phyloP scores from a whole-genome alignment of 2,113 vertebrate species.

The Dasyornis broadbenti region DNA sequence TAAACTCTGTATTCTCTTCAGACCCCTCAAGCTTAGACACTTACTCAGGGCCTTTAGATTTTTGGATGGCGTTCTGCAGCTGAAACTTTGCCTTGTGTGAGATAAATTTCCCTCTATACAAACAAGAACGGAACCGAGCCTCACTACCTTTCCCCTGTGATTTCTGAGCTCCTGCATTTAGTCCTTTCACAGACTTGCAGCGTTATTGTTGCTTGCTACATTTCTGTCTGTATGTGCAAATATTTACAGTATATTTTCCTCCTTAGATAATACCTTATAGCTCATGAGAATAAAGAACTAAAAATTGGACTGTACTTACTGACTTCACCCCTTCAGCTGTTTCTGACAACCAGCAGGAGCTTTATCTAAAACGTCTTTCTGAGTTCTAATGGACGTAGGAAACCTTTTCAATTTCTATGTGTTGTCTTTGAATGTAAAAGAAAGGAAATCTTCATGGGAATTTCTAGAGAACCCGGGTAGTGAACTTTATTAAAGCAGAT shows the following conservation, averaged over 20 bases:
- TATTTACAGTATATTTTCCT: background rate
- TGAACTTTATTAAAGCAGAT: background rate
- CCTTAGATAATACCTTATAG: background rate
- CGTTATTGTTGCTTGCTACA: background rate
- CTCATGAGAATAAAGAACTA: background rate
- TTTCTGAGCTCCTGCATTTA: background rate
- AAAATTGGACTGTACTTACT: background rate
- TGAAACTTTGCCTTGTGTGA: background rate
- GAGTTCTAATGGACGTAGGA: background rate
- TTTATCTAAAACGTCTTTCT: background rate
- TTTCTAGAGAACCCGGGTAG: background rate
- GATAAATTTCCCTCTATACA: background rate
- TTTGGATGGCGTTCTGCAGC: background rate
- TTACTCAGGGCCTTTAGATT: background rate
- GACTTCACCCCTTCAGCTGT: background rate
- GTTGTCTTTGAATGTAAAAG: background rate
- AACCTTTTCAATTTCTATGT: background rate
- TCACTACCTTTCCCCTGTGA: accelerated
- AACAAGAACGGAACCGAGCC: background rate
- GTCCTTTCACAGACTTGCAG: background rate
- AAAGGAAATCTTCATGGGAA: background rate
- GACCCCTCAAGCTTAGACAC: background rate
- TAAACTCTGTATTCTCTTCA: background rate
- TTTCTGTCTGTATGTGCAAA: background rate
- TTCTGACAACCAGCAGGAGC: background rate